These are phyloP conservation scores for Baryphthengus martii DNA, from an alignment of 2,113 vertebrate genomes.

Conservation along the genomic window DNA sequence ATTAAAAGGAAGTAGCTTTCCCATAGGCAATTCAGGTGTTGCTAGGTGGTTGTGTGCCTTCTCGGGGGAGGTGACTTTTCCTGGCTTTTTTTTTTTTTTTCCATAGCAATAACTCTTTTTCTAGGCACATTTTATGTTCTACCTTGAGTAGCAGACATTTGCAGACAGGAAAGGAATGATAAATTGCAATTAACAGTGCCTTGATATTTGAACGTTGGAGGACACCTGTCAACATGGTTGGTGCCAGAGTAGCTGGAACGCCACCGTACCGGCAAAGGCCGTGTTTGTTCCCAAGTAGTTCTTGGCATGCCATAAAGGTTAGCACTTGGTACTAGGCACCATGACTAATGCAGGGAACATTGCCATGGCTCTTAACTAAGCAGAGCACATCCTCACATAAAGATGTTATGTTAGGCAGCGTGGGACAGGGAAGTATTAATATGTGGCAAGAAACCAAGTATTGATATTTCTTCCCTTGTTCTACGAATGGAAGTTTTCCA, in stretches of 20 bases:
- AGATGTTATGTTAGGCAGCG: constrained; percentile 12
- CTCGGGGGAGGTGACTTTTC: background rate
- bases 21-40: background rate
- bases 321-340: constrained; percentile 37
- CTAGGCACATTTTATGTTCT: background rate
- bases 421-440: constrained; percentile 14
- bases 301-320: constrained; percentile 60
- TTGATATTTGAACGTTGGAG: background rate
- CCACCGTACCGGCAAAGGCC: background rate
- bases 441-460: constrained; percentile 18
- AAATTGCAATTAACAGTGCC: constrained; percentile 43
- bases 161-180: constrained; percentile 28
- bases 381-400: constrained; percentile 51
- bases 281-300: constrained; percentile 52
- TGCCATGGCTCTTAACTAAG: constrained; percentile 45
- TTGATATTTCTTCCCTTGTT: constrained; percentile 34
- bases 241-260: constrained; percentile 41
- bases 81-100: background rate
- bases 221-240: constrained; percentile 47
- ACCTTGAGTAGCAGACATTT: background rate
- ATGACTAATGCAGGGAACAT: constrained; percentile 46
- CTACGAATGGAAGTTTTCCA: constrained; percentile 31
- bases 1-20: background rate
- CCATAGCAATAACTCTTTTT: background rate
- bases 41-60: background rate